Evolutionary conservation across 2,888 invertebrate genomes (phyloP), one percentile per base, ranked within the genome.

Genomic region (Chouioia cunea): DNA sequence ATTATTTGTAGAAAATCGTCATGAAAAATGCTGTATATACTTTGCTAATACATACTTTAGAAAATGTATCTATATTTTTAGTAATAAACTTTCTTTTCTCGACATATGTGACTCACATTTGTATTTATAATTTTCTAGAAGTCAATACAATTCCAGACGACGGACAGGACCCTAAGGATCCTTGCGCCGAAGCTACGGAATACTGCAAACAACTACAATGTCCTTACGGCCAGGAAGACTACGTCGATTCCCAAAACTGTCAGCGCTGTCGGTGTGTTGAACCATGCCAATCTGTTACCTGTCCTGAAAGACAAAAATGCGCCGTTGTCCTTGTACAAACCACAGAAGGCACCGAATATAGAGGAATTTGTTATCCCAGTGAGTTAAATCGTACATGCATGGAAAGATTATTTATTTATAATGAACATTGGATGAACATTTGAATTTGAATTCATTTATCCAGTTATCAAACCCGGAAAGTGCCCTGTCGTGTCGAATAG

Each of bases 181-280:
- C 87, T 57, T 93, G 93, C 79, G 87, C 88, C 63, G 85, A 82
- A 47, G 89, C 88, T 77, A 87, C 86, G 54, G 88, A 89, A 22
- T 90, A 92, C 78, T 94, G 94, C 80, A 84, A 84, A 0, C 84
- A 85, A 0, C 81, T 92, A 16, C 89, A 88, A 14, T 96, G 96
- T 85, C 89, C 91, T 4, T 93, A 92, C 80, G 95, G 94, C 8
- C 85, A 91, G 2, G 89, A 91, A 69, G 89, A 91, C 22, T 89
- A 87, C 75, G 87, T 90, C 0, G 90, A 89, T 79, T 79, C 86
- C 63, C 82, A 88, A 53, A 90, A 91, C 52, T 96, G 96, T 84
- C 89, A 90, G 74, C 88, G 89, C 47, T 96, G 96, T 85, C 87
- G 89, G 44, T 94, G 93, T 79, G 87, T 89, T 60, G 90, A 95